Base-by-base conservation (phyloP, 2,797 vertebrate genomes). In the Rhabdomys pumilio region DNA sequence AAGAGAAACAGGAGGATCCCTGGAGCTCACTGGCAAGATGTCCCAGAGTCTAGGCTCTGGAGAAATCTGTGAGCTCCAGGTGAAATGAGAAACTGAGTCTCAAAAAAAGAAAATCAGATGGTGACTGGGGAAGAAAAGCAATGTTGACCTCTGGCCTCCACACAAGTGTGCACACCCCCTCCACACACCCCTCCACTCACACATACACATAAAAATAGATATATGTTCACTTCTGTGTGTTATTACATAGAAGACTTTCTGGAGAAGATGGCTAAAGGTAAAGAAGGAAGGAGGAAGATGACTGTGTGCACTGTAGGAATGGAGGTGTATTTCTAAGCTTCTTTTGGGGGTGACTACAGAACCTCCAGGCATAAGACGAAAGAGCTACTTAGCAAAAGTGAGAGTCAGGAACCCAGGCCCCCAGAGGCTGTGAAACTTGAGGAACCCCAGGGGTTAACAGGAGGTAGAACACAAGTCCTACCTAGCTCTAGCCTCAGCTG, bases 191-290 rank as follows among this genome's bases (percentile, higher is more conserved):
- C 65, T 50, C 44, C 1, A 12, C 29, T 85, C 31, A 53, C 44
- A 85, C 11, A 2, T 41, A 73, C 47, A 26, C 20, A 53, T 13
- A 24, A 75, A 75, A 41, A 59, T 20, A 73, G 86, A 79, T 3
- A 24, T 4, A 19, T 44, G 34, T 34, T 83, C 84, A 44, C 20
- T 59, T n/a, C 57, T 19, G 29, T 3, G 1, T 24, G 2, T 7
- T 34, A 57, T 90, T 47, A 57, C 61, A 50, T 69, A 77, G 76
- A 77, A 59, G 87, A 75, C 93, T 95, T 96, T 90, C 67, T 80
- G 44, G 90, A 96, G 75, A 72, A 83, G 47, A 11, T 15, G 29
- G 19, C 14, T 73, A 41, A 47, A 63, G 53, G 19, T n/a, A 34
- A 15, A 44, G 38, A 75, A 55, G 4, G 20, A 61, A 29, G 38